Percentiles rank a stretch among this genome's conserved stretches.
Conservation (phyloP, 2,113 vertebrate genomes). For the Malurus alboscapulatus region DNA sequence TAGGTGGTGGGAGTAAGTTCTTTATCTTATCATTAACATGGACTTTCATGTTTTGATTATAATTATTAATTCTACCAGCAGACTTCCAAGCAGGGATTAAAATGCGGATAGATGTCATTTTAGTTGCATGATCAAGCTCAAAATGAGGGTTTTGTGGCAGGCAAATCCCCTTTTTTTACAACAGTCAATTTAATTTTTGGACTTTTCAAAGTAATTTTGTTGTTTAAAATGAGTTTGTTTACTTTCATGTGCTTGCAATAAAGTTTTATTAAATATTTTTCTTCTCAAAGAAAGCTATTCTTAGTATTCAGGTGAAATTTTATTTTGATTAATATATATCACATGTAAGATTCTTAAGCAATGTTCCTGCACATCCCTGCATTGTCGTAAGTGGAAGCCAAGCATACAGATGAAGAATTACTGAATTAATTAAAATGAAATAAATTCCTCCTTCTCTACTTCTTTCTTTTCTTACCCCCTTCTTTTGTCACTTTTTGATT, state of each 20-base stretch:
- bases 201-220: not conserved
- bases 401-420: slow-evolving; percentile 40
- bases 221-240: not conserved
- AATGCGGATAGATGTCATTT: slow-evolving; percentile 46
- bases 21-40: slow-evolving; percentile 74
- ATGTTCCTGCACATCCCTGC: not conserved
- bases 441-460: not conserved
- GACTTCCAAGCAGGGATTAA: slow-evolving; percentile 49
- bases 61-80: slow-evolving; percentile 69
- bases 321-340: slow-evolving; percentile 11
- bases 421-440: slow-evolving; percentile 15
- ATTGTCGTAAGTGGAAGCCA: not conserved
- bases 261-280: not conserved
- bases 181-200: not conserved
- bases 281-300: not conserved
- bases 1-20: slow-evolving; percentile 62
- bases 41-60: slow-evolving; percentile 68
- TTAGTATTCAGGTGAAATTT: slow-evolving; percentile 1
- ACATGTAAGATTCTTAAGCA: not conserved
- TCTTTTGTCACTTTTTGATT: not conserved
- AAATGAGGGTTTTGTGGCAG: not conserved
- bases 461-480: accelerated
- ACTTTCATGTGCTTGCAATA: not conserved
- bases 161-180: slow-evolving; percentile 6
- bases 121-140: slow-evolving; percentile 21